Conservation (phyloP, 2,888 invertebrate genomes). For the Pyrochroa serraticornis region DNA sequence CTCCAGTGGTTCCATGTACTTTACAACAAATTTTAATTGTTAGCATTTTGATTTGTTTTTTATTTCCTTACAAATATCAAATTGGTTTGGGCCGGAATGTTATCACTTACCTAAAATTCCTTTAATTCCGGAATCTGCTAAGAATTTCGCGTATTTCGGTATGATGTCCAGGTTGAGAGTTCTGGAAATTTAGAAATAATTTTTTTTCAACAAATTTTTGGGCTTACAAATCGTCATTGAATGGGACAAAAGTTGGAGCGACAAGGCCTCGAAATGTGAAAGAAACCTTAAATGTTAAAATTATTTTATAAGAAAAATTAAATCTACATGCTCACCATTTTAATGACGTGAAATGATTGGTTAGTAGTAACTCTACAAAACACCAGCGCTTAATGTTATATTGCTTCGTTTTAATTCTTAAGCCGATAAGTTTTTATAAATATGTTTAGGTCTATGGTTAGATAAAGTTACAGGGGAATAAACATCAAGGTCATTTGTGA, state of each 20-base stretch:
- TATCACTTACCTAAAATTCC: slow-evolving; percentile 69
- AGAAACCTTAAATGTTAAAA: slow-evolving; percentile 53
- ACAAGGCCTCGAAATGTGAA: slow-evolving; percentile 69
- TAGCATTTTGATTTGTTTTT: too few species aligned
- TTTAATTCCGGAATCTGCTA: slow-evolving; percentile 66
- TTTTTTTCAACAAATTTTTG: background rate
- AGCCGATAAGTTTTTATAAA: too few species aligned
- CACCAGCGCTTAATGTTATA: too few species aligned
- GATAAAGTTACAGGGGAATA: too few species aligned
- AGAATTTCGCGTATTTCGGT: slow-evolving; percentile 68
- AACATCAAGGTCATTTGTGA: too few species aligned
- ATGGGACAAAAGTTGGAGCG: slow-evolving; percentile 75
- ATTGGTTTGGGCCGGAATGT: background rate
- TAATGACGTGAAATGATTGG: too few species aligned
- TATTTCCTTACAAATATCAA: too few species aligned
- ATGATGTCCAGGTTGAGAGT: slow-evolving; percentile 47
- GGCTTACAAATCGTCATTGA: slow-evolving; percentile 64
- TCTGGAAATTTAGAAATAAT: slow-evolving; percentile 27
- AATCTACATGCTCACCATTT: slow-evolving; percentile 2
- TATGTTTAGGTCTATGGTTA: too few species aligned
- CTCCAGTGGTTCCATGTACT: slow-evolving; percentile 84
- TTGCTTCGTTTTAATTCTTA: too few species aligned
- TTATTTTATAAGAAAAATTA: background rate
- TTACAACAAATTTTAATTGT: too few species aligned
- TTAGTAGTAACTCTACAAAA: too few species aligned